Evolutionary conservation across 2,888 invertebrate species (phyloP).

Genomic region (Strigamia crassipes): DNA sequence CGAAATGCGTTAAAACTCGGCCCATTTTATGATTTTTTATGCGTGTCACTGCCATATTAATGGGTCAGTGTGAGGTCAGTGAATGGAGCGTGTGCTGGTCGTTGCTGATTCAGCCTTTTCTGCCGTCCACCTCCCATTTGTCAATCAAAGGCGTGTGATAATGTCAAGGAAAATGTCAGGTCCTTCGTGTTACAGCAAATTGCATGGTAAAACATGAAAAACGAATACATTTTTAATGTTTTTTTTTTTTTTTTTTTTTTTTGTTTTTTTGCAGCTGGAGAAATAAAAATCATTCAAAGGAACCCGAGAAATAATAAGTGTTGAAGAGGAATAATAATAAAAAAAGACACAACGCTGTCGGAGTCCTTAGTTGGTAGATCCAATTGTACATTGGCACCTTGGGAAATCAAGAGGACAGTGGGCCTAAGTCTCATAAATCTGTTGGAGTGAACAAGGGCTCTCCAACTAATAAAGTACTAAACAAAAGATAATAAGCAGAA

Average conservation of each 20-base stretch:
- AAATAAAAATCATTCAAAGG: background rate
- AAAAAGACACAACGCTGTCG: background rate
- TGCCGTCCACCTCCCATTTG: constrained; percentile 17
- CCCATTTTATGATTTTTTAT: background rate
- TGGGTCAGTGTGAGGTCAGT: constrained; percentile 6
- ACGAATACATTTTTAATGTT: constrained; percentile 1
- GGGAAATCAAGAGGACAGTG: constrained; percentile 39
- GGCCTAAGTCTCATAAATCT: constrained; percentile 38
- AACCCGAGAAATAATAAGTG: background rate
- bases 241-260: background rate
- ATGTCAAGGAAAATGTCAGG: background rate
- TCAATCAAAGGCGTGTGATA: constrained; percentile 23
- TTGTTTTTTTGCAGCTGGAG: background rate
- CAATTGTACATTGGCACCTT: constrained; percentile 39
- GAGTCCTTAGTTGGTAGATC: constrained; percentile 29
- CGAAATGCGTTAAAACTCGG: background rate
- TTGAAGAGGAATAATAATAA: background rate
- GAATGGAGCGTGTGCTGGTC: constrained; percentile 19
- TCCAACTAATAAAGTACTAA: constrained; percentile 38
- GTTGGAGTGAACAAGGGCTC: constrained; percentile 26
- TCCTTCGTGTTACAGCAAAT: background rate
- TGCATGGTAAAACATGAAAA: background rate
- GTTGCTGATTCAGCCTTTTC: constrained; percentile 31
- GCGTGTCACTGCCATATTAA: constrained; percentile 23
- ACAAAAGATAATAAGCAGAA: constrained; percentile 37